These are phyloP conservation scores for Mesorhabditis spiculigera DNA, from an alignment of 2,888 invertebrate genomes.

Conservation along the genomic window DNA sequence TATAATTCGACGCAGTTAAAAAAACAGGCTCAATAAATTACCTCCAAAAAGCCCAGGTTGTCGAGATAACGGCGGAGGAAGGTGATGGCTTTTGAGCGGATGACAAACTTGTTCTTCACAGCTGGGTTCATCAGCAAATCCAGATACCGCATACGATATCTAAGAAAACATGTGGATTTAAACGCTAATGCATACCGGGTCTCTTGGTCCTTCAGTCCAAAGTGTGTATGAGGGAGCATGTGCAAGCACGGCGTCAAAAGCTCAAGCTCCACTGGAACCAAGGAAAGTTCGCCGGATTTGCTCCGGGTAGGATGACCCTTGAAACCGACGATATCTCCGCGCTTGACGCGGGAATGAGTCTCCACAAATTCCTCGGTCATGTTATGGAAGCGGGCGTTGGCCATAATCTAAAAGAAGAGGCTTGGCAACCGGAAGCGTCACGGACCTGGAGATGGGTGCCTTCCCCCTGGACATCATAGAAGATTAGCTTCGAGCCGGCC, in stretches of 20 bases:
- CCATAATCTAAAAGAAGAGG: constrained; percentile 34
- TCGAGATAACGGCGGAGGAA: constrained; percentile 85
- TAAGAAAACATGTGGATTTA: constrained; percentile 13
- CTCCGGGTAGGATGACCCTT: constrained; percentile 68
- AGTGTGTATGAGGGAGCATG: constrained; percentile 95
- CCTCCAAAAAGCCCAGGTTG: constrained; percentile 87
- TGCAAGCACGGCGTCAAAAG: constrained; percentile 92
- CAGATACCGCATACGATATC: constrained; percentile 85
- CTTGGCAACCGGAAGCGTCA: not conserved
- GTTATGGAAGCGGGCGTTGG: constrained; percentile 58
- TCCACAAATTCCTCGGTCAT: constrained; percentile 71
- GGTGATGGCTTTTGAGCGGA: constrained; percentile 65
- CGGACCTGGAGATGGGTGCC: constrained; percentile 77
- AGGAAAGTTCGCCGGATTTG: constrained; percentile 93
- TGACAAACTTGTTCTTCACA: constrained; percentile 81
- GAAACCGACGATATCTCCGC: constrained; percentile 78
- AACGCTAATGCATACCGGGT: constrained; percentile 33
- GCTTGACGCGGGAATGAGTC: constrained; percentile 77
- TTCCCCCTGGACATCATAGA: constrained; percentile 93
- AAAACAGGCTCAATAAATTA: constrained; percentile 65
- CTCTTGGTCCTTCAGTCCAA: constrained; percentile 88
- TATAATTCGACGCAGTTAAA: constrained; percentile 37
- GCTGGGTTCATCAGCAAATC: constrained; percentile 91
- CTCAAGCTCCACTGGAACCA: constrained; percentile 79
- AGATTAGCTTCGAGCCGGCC: constrained; percentile 87